Conservation (phyloP, 1,140 invertebrate species). For the Neoseiulus cucumeris region DNA sequence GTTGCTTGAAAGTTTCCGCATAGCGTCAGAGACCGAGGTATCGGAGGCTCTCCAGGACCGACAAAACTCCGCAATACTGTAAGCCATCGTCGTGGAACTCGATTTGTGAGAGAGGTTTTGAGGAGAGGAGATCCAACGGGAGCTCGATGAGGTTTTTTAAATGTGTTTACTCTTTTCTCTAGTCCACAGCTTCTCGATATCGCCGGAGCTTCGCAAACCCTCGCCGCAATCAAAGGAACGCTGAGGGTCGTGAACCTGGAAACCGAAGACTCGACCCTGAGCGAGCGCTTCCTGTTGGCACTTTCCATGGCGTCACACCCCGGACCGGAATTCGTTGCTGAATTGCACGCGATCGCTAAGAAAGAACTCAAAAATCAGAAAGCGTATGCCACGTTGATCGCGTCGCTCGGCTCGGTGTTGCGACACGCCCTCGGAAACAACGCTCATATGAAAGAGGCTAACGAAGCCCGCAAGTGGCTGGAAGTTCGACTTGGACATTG, state of each 20-base stretch:
- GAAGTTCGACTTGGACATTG: slow-evolving; percentile 28
- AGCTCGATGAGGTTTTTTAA: no score
- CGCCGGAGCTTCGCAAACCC: slow-evolving; percentile 43
- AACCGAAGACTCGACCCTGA: slow-evolving; percentile 34
- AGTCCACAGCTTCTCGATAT: slow-evolving; percentile 45
- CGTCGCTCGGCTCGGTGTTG: slow-evolving; percentile 14
- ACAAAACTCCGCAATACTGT: background rate
- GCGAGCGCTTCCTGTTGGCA: slow-evolving; percentile 50
- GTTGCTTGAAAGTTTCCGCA: slow-evolving; percentile 1
- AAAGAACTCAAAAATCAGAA: slow-evolving; percentile 21
- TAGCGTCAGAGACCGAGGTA: background rate
- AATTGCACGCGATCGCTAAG: slow-evolving; percentile 22
- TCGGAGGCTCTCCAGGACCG: background rate
- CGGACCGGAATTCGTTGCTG: slow-evolving; percentile 32
- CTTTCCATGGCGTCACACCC: slow-evolving; percentile 42
- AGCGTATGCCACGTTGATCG: slow-evolving; percentile 13
- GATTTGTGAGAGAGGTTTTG: background rate
- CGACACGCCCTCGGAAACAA: slow-evolving; percentile 13
- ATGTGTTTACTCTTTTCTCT: slow-evolving; percentile 17
- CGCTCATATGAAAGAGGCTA: background rate
- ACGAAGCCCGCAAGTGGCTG: slow-evolving; percentile 17
- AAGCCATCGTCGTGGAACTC: background rate
- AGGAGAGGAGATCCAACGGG: no score
- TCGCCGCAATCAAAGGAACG: slow-evolving; percentile 41
- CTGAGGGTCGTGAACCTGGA: slow-evolving; percentile 41